Conservation (phyloP, 1,140 invertebrate species). For the Rhagoletis zephyria region DNA sequence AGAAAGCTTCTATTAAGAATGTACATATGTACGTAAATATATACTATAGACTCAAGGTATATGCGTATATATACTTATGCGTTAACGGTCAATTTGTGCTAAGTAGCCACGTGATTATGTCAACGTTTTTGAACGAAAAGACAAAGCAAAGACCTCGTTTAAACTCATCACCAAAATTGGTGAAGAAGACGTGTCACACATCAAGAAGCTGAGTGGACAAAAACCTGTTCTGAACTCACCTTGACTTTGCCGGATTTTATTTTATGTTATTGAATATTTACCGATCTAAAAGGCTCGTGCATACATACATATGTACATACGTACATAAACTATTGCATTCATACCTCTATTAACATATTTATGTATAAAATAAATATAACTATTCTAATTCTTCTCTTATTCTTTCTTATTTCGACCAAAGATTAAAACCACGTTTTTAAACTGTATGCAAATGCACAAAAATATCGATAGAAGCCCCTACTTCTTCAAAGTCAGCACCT, state of each 20-base stretch:
- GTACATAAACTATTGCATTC: not conserved
- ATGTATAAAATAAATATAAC: too few relatives aligned
- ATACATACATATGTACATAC: too few relatives aligned
- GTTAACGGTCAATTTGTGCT: not conserved
- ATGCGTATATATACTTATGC: not conserved
- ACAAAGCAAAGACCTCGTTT: not conserved
- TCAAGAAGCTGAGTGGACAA: not conserved
- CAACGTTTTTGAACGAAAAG: constrained; percentile 19
- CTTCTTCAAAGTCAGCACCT: not conserved
- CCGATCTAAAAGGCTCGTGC: not conserved
- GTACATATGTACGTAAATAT: too few relatives aligned
- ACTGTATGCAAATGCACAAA: not conserved
- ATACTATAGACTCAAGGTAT: not conserved
- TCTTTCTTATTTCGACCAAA: not conserved
- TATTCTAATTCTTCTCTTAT: not conserved
- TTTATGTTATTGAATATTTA: not conserved
- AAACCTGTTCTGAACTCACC: constrained; percentile 14
- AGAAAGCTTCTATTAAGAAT: not conserved
- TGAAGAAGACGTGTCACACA: not conserved
- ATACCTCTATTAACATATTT: not conserved
- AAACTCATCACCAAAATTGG: not conserved
- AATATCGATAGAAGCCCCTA: not conserved
- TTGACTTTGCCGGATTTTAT: constrained; percentile 37
- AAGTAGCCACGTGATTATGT: constrained; percentile 17
- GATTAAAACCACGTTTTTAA: not conserved